Evolutionary conservation across 2,888 invertebrate genomes (phyloP), one percentile per base, ranked within the genome.

Genomic region (Isoperla grammatica): DNA sequence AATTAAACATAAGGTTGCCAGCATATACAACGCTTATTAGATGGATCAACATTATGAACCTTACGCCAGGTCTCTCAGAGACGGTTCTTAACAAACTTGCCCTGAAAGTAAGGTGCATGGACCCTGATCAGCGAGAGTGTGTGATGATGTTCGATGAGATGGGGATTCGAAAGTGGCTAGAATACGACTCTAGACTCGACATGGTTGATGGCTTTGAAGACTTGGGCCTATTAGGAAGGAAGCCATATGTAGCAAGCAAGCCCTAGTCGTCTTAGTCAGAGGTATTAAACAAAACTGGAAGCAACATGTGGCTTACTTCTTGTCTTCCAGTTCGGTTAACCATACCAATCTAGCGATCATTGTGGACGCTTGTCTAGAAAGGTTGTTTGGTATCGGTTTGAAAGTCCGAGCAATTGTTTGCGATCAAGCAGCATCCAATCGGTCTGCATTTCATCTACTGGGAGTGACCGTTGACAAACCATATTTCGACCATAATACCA

Each of bases 141-240:
- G 66, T 68, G 46, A 45, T 68, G 9, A 62, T 68, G 62, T 64
- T 63, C 60, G 64, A 68, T 61, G 68, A 68, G 60, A 67, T 67
- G 64, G 40, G 62, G n/a, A 66, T 67, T 0, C 67, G 63, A 45
- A 53, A 59, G 37, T 65, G 61, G 29, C 61, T 67, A 1, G 60
- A 66, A 11, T 68, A 65, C 12, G 62, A 66, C 35, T 49, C 63
- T 4, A 62, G 65, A 60, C 59, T 57, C 19, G 65, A 67, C 57
- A 15, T 63, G 11, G 58, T 67, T 11, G 66, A 65, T 48, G 65
- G 67, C 8, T 67, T 59, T 46, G 57, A 65, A 60, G 65, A 69
- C 57, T 45, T 66, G 6, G 68, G 66, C 6, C 53, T 50, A 49
- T 57, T 64, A 13, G 65, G 63, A 13, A 58, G 65, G 1, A 56